These are phyloP conservation scores for Saccostrea echinata DNA, from an alignment of 1,140 invertebrate species.

Conservation along the genomic window DNA sequence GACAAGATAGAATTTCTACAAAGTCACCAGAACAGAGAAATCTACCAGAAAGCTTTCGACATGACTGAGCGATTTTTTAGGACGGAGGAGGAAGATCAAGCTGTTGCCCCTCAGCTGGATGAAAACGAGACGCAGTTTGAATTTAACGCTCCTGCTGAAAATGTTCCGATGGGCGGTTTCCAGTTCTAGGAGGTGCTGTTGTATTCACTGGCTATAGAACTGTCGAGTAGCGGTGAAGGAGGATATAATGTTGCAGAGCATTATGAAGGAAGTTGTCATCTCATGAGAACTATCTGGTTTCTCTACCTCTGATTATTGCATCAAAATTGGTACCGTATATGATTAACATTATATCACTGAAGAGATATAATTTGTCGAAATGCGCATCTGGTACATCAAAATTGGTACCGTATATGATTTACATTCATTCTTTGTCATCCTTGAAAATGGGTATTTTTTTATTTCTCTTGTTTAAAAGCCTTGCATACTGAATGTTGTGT, in stretches of 20 bases:
- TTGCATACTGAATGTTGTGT: background rate
- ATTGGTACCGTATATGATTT: too few species aligned
- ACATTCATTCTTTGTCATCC: background rate
- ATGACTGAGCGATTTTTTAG: slow-evolving; percentile 99
- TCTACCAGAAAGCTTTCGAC: slow-evolving; percentile 98
- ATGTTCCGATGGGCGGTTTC: slow-evolving; percentile 75
- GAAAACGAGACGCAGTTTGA: slow-evolving; percentile 86
- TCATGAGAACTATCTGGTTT: background rate
- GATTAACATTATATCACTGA: too few species aligned
- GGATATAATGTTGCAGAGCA: background rate
- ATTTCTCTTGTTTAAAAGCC: background rate
- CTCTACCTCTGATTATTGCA: background rate
- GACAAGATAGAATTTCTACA: slow-evolving; percentile 98
- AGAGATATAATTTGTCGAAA: too few species aligned
- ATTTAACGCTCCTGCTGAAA: slow-evolving; percentile 76
- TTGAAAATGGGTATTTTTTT: background rate
- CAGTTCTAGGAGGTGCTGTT: slow-evolving; percentile 68
- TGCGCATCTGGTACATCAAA: too few species aligned
- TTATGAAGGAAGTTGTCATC: background rate
- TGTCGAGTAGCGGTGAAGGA: background rate
- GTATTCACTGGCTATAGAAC: background rate
- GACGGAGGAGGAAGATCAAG: slow-evolving; percentile 89
- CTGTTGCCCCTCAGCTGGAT: slow-evolving; percentile 89
- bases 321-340: background rate
- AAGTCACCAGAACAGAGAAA: slow-evolving; percentile 97